phyloP scores from a whole-genome alignment of 2,113 vertebrate genomes.

The Lophius piscatorius region DNA sequence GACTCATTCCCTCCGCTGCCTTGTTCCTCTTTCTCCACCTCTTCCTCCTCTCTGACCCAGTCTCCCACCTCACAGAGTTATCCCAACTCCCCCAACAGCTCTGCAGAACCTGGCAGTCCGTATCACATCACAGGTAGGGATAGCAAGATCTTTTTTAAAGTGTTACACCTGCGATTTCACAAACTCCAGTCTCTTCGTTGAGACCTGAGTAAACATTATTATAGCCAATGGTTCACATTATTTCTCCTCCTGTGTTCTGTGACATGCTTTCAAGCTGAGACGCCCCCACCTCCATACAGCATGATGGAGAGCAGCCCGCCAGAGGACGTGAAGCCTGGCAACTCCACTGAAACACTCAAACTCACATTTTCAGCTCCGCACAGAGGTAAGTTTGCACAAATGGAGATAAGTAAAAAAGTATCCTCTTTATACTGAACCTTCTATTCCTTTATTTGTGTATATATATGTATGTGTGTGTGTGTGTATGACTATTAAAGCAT shows the following conservation, averaged over 20 bases:
- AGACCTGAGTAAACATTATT: no score
- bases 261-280: conserved; percentile 77
- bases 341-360: conserved; percentile 79
- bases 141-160: no score
- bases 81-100: conserved; percentile 88
- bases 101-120: conserved; percentile 86
- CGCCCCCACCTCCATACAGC: conserved; percentile 87
- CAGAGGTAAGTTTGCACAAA: conserved; percentile 73
- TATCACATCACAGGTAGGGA: conserved; percentile 88
- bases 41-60: conserved; percentile 84
- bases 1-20: conserved; percentile 91
- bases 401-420: background rate
- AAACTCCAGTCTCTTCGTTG: no score
- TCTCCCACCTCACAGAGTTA: conserved; percentile 86
- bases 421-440: no score
- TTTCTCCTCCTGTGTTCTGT: background rate
- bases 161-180: no score
- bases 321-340: conserved; percentile 83
- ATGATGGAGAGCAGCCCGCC: conserved; percentile 82
- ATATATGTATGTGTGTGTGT: no score
- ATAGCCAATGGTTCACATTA: no score
- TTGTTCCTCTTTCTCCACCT: conserved; percentile 81
- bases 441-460: no score
- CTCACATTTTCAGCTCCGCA: conserved; percentile 85
- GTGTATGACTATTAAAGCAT: background rate